Base-by-base conservation (phyloP, 1,140 invertebrate genomes). In the Heliothis subflexa region DNA sequence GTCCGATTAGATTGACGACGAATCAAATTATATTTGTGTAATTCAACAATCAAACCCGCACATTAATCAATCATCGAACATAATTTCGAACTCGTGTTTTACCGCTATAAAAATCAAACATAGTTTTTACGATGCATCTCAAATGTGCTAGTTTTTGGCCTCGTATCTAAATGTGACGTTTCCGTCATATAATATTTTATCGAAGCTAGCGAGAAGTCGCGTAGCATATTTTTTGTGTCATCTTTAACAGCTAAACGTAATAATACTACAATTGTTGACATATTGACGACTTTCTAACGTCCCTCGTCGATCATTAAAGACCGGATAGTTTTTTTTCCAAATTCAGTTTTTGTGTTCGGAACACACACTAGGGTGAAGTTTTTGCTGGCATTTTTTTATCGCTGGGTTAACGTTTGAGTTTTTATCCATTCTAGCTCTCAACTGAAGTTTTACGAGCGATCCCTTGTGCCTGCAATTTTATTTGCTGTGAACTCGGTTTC, bases 321-420 rank as follows among this genome's bases (percentile, higher is more conserved):
- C 62, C 55, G 33, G 49, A 57, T 54, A 66, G n/a, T 77, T 77
- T n/a, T 77, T n/a, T 72, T 72, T 54, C 5, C 1, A 25, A 61
- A 72, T 45, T 72, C 59, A 50, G 16, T 70, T 55, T 76, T 71
- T 66, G 11, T 80, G 9, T 55, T 50, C 40, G 25, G 77, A 76
- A 70, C 52, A 71, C 14, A 62, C 70, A 70, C 68, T 61, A 57
- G 71, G 66, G 78, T 57, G 70, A 55, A 79, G 74, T 85, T 85
- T 85, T 85, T 85, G 77, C 80, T n/a, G 66, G 14, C 54, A 77
- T 77, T 79, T 81, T 81, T 83, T 84, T 71, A 68, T 73, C 55
- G 62, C 52, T 70, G 16, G 68, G 13, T 73, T 62, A 80, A 40
- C 49, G 71, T 72, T 72, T 52, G 76, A 72, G 33, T 81, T 82